Base-by-base conservation (phyloP, 2,113 vertebrate species). In the Oreocharis arfaki region DNA sequence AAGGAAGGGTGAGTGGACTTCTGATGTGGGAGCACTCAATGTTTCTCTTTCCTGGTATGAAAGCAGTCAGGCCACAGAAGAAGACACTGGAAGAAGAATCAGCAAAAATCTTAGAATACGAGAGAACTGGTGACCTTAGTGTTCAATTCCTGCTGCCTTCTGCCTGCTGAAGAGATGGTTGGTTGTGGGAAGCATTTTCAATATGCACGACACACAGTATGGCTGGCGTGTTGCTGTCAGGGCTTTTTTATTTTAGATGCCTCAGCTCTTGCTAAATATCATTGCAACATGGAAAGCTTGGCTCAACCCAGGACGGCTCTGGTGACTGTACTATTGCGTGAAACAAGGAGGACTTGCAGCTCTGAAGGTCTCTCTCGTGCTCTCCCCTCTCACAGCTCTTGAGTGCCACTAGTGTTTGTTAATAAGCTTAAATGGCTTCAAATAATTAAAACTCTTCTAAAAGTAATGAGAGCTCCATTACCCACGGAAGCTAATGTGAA, bases 1-100 rank as follows among this genome's bases (percentile, higher is more conserved):
- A 16, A 80, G 59, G 83, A 95, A 80, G 68, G 95, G 95, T 95
- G 90, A 96, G 95, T 92, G 79, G 61, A 71, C 7, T 90, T 77
- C 2, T 6, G 47, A 55, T 59, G 49, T 32, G 71, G 74, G 22
- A 46, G 24, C 10, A 13, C 64, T 89, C 60, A 17, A 2, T 46
- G 32, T 37, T 92, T 81, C n/a, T 90, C 57, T 83, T 85, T 80
- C 42, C 50, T 41, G 42, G 8, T 20, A 32, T 16, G 68, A 53
- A 57, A 75, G 33, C 0, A 0, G n/a, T n/a, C 35, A 59, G 69
- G n/a, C n/a, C 69, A 63, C 55, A 39, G 26, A 67, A 86, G 24
- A 57, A 56, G 42, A 80, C 27, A 33, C 37, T 33, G 22, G 46
- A 77, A 68, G 37, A 37, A 59, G 27, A 87, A 71, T 33, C 42